Base-by-base conservation (phyloP, 2,888 invertebrate genomes). In the Macrosoma leucophasiata region DNA sequence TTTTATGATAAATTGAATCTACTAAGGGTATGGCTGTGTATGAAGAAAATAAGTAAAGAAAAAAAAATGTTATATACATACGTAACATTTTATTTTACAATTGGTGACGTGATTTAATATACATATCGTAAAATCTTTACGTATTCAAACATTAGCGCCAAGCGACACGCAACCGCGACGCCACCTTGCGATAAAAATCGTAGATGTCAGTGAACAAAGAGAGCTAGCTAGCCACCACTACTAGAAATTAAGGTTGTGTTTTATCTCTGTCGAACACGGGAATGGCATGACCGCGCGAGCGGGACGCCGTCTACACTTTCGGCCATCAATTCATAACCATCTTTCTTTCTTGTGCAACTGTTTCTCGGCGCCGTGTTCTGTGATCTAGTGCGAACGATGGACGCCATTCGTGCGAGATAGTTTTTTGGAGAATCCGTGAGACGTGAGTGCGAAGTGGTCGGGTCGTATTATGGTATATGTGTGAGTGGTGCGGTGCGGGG, bases 281-380 rank as follows among this genome's bases (percentile, higher is more conserved):
- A 27, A 35, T 41, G 41, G 46, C 33, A 33, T 37, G 19, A 37
- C 43, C 43, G 74, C 58, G 60, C 40, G 70, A 82, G 61, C 46
- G 73, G 68, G 82, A 84, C 52, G 58, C 57, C 55, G 43, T 51
- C 58, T 62, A 58, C 57, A 72, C 69, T 71, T 76, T 75, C 76
- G 68, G 75, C 81, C 81, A 77, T 78, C 52, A 56, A 53, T 53
- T 56, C 73, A 77, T 74, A 72, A 74, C 79, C 82, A 84, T 84
- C 81, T 76, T 78, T 76, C 74, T 76, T 78, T 78, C 77, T 84
- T 78, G 82, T 84, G 82, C 82, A 84, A 82, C 84, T 84, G 79
- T 84, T 81, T 81, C 81, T 81, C 73, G 60, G 78, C 76, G 72
- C 70, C 77, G 78, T 79, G 75, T 78, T 73, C 79, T 76, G 75